Conservation (phyloP, 2,888 invertebrate species). For the Vanessa cardui region DNA sequence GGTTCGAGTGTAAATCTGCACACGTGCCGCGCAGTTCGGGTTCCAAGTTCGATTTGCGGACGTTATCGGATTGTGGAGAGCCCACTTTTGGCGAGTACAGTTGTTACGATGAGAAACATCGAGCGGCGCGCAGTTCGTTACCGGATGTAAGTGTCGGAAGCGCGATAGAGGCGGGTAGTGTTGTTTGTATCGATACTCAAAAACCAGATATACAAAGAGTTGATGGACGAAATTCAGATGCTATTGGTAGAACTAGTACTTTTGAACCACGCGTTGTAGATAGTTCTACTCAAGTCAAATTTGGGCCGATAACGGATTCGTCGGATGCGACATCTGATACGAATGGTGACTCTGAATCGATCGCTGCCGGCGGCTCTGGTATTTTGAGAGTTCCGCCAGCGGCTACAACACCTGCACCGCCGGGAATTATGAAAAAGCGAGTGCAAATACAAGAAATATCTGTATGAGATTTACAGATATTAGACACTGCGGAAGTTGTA, state of each 20-base stretch:
- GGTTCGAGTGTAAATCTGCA: slow-evolving; percentile 82
- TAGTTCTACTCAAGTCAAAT: slow-evolving; percentile 79
- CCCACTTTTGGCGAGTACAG: slow-evolving; percentile 85
- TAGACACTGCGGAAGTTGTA: slow-evolving; percentile 70
- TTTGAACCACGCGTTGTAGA: slow-evolving; percentile 79
- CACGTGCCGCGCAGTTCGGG: slow-evolving; percentile 75
- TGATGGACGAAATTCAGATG: slow-evolving; percentile 63
- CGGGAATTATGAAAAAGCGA: slow-evolving; percentile 92
- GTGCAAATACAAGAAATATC: slow-evolving; percentile 97
- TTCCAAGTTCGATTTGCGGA: slow-evolving; percentile 77
- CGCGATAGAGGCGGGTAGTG: slow-evolving; percentile 84
- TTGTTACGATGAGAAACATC: slow-evolving; percentile 85
- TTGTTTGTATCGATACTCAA: slow-evolving; percentile 79
- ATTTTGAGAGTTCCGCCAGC: slow-evolving; percentile 76
- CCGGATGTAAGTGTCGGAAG: slow-evolving; percentile 84
- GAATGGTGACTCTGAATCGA: slow-evolving; percentile 70
- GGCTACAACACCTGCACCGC: slow-evolving; percentile 83
- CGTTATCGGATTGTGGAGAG: slow-evolving; percentile 80
- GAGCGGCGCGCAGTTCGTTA: slow-evolving; percentile 82
- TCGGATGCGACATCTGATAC: slow-evolving; percentile 73
- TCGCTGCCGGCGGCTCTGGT: slow-evolving; percentile 70
- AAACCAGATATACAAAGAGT: slow-evolving; percentile 79
- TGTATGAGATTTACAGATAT: slow-evolving; percentile 84
- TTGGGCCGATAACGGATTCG: slow-evolving; percentile 68
- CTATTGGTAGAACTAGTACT: slow-evolving; percentile 73